Evolutionary conservation across 2,113 vertebrate species (phyloP).

Genomic region (Rhinoderma darwinii): DNA sequence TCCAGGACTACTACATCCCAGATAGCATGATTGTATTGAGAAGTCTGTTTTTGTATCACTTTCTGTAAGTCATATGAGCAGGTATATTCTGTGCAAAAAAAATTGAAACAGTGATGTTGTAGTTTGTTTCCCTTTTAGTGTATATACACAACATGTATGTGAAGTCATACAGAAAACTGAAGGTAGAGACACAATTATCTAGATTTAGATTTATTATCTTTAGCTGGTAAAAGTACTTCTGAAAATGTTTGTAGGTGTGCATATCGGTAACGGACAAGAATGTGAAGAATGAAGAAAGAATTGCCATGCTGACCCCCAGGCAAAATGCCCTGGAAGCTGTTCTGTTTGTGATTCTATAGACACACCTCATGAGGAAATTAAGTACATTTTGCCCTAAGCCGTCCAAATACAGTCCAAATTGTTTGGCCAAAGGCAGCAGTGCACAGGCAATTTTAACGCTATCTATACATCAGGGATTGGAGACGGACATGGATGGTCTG

Average conservation of each 20-base stretch:
- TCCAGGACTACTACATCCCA: not conserved
- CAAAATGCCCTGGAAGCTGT: not conserved
- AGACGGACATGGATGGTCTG: too few species aligned
- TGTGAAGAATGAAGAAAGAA: constrained; percentile 27
- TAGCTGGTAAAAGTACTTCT: not conserved
- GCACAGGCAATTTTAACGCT: too few species aligned
- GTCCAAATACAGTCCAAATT: not conserved
- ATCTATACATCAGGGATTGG: too few species aligned
- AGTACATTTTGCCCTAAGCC: not conserved
- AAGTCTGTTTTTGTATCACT: not conserved
- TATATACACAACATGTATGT: too few species aligned
- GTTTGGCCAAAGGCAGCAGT: too few species aligned
- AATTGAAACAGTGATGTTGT: too few species aligned
- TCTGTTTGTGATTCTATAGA: not conserved
- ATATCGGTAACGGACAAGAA: not conserved
- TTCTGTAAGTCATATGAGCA: not conserved
- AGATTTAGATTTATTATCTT: not conserved
- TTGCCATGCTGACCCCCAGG: not conserved
- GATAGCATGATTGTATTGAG: not conserved
- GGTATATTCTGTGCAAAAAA: not conserved
- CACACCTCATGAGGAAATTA: not conserved
- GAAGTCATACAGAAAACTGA: too few species aligned
- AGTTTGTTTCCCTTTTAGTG: too few species aligned
- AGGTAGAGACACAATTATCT: not conserved
- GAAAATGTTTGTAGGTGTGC: not conserved